These are phyloP conservation scores for Daboia siamensis DNA, from an alignment of 2,113 vertebrate species.

Conservation along the genomic window DNA sequence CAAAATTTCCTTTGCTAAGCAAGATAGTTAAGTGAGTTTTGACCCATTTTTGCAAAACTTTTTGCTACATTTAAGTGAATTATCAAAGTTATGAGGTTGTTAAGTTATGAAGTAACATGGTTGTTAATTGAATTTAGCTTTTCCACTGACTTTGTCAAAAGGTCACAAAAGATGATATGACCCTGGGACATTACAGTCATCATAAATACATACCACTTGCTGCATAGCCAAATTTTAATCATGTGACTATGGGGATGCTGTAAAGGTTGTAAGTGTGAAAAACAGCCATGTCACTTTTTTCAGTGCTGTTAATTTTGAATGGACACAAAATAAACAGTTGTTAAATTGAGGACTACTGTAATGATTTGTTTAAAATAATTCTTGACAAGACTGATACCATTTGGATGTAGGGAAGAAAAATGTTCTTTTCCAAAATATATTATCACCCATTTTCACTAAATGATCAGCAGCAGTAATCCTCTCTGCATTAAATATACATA, in stretches of 20 bases:
- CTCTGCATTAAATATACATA: not conserved
- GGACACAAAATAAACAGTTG: too few species aligned
- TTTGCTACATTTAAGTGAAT: too few species aligned
- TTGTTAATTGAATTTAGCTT: too few species aligned
- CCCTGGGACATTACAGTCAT: not conserved
- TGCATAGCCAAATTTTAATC: not conserved
- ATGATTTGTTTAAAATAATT: not conserved
- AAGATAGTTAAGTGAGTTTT: not conserved
- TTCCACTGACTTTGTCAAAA: not conserved
- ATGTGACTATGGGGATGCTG: not conserved
- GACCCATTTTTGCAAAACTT: not conserved
- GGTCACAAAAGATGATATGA: not conserved
- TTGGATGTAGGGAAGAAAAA: not conserved
- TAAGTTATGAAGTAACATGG: too few species aligned
- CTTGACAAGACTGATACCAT: not conserved
- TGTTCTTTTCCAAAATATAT: not conserved
- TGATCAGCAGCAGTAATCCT: not conserved
- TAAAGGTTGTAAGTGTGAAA: not conserved
- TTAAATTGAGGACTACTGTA: too few species aligned
- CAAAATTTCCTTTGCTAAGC: not conserved
- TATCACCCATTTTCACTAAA: not conserved
- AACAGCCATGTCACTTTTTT: not conserved
- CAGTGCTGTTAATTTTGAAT: not conserved
- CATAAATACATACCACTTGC: not conserved
- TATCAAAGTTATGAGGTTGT: too few species aligned